A percentile compares a stretch with the other conserved stretches of the same genome.
These are phyloP conservation scores for Ridgeia piscesae DNA, from an alignment of 1,140 invertebrate genomes.

Conservation along the genomic window DNA sequence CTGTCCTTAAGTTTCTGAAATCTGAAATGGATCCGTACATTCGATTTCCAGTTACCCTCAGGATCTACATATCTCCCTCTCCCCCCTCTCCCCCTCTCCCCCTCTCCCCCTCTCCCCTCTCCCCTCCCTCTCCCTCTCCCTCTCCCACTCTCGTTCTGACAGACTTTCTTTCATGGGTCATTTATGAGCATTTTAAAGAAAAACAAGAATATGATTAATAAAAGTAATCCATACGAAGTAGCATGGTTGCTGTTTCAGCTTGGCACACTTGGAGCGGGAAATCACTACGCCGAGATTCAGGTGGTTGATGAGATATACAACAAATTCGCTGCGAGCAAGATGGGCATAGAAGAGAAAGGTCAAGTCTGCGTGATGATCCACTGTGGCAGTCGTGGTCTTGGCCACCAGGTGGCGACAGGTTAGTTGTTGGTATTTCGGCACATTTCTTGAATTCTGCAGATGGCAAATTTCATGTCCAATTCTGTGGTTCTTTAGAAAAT, in stretches of 20 bases:
- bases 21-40: too few relatives aligned
- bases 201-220: too few relatives aligned
- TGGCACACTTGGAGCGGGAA: constrained; percentile 97
- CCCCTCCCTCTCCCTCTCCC: too few relatives aligned
- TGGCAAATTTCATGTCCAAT: not conserved
- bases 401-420: constrained; percentile 98
- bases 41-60: too few relatives aligned
- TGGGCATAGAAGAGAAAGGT: constrained; percentile 95
- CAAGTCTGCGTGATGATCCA: constrained; percentile 99
- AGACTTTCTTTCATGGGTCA: too few relatives aligned
- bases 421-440: not conserved
- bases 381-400: constrained; percentile 97
- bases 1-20: too few relatives aligned
- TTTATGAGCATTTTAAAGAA: too few relatives aligned
- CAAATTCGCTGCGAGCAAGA: constrained; percentile 94
- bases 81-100: too few relatives aligned
- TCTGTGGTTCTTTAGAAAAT: not conserved
- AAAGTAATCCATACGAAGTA: too few relatives aligned
- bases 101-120: too few relatives aligned
- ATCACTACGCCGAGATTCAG: constrained; percentile 98
- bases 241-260: constrained; percentile 59
- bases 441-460: not conserved
- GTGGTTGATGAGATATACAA: constrained; percentile 99
- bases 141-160: too few relatives aligned
- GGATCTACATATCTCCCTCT: too few relatives aligned